Evolutionary conservation across 2,888 invertebrate species (phyloP), one percentile per base, ranked within the genome.

Genomic region (Axea sp.): DNA sequence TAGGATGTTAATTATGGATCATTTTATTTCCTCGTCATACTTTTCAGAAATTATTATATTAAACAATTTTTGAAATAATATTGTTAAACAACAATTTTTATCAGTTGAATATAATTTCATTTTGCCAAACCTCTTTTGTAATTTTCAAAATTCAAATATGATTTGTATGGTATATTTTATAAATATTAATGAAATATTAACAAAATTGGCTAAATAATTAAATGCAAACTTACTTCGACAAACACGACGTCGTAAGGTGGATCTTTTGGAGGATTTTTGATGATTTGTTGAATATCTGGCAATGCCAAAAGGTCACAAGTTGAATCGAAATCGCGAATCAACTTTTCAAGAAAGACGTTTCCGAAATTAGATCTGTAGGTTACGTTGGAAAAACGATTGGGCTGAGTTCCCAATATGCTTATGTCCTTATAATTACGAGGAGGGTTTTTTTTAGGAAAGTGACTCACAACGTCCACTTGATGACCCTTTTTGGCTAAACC

Each of bases 401-500:
- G 14, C 11, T 37, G 26, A n/a, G 39, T 39, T 9, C 51, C 37
- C 5, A 53, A 6, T 9, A 53, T 8, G 6, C 30, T 53, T 8
- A 41, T 55, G 30, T 81, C 80, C 0, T 19, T 64, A 30, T 78
- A 81, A 73, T 82, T 81, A 0, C 68, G 57, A 3, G 76, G 35
- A 30, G 76, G 72, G 9, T 76, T 73, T 14, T 78, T 77, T 19
- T 64, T 35, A 0, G 80, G 79, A 67, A 79, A 81, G 9, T 80
- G 78, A 26, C 78, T 81, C n/a, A 85, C 73, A 0, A 84, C 81
- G 7, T 84, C 85, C 11, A 89, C 87, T 62, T 88, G 87, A 73
- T 90, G 90, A 1, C 90, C 88, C 5, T 85, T 79, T 3, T 80
- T 76, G 0, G 88, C 81, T 1, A 90, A 83, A 33, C 86, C 88